phyloP scores from a whole-genome alignment of 1,140 invertebrate species.

The Planococcus citri region DNA sequence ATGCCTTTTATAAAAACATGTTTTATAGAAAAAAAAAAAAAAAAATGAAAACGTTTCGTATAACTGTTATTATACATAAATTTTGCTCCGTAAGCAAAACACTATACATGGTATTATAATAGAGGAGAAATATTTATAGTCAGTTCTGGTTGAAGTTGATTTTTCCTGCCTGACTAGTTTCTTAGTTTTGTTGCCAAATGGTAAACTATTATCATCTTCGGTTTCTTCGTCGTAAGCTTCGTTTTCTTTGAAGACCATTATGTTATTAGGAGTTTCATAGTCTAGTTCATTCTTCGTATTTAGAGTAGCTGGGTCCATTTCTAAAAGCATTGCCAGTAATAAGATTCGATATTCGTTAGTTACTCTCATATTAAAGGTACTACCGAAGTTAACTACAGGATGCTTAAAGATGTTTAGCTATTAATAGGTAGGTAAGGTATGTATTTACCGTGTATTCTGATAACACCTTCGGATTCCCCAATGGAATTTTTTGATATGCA shows the following conservation, averaged over 20 bases:
- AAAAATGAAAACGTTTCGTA: not conserved
- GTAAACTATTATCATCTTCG: not conserved
- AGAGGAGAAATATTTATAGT: not conserved
- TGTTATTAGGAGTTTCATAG: not conserved
- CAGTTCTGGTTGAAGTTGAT: not conserved
- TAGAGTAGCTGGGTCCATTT: not conserved
- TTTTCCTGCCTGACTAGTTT: conserved; percentile 1
- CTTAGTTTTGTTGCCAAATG: conserved; percentile 6
- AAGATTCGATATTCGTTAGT: too few species aligned
- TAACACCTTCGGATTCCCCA: conserved; percentile 73
- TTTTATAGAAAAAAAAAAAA: too few species aligned
- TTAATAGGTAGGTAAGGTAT: not conserved
- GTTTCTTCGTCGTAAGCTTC: conserved; percentile 11
- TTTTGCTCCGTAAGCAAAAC: not conserved
- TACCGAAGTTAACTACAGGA: too few species aligned
- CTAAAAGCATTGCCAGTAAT: not conserved
- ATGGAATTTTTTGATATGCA: conserved; percentile 87
- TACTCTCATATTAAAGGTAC: too few species aligned
- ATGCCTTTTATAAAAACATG: not conserved
- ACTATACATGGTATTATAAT: not conserved
- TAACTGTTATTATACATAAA: not conserved
- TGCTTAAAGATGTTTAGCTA: too few species aligned
- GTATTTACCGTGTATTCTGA: conserved; percentile 67
- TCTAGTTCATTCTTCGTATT: not conserved
- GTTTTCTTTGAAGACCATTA: not conserved